Evolutionary conservation across 2,113 vertebrate species (phyloP).

Genomic region (Caretta caretta): DNA sequence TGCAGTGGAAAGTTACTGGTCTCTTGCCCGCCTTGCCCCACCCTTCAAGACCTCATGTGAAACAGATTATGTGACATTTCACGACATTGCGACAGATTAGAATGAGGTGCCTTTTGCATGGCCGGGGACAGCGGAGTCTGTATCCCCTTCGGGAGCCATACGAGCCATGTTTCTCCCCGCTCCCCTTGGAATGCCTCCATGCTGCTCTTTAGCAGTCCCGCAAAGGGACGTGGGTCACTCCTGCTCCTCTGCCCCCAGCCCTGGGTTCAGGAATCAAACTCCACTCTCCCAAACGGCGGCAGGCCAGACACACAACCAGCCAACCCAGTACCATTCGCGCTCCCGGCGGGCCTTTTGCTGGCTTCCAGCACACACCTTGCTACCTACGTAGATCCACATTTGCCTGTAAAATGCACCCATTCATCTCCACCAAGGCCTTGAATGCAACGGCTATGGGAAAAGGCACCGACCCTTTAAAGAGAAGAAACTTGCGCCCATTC

Average conservation of each 20-base stretch:
- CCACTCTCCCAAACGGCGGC: not conserved
- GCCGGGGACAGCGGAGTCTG: no score
- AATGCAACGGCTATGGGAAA: not conserved
- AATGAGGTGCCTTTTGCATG: no score
- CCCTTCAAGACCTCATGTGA: not conserved
- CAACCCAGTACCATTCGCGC: not conserved
- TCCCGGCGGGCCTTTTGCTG: not conserved
- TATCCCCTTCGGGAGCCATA: no score
- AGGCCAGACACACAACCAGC: not conserved
- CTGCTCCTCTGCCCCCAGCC: not conserved
- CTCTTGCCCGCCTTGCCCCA: not conserved
- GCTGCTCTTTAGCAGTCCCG: no score
- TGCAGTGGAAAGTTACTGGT: not conserved
- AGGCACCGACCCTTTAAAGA: not conserved
- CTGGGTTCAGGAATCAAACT: not conserved
- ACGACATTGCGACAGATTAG: no score
- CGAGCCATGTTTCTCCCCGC: no score
- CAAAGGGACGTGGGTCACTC: no score
- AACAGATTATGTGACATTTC: no score
- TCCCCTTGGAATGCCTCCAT: no score
- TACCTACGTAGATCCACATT: not conserved
- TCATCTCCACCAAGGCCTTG: not conserved
- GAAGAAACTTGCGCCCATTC: fast-evolving
- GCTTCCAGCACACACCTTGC: not conserved
- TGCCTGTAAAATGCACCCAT: not conserved